Evolutionary conservation across 2,113 vertebrate genomes (phyloP).

Genomic region (Pseudorasbora parva): DNA sequence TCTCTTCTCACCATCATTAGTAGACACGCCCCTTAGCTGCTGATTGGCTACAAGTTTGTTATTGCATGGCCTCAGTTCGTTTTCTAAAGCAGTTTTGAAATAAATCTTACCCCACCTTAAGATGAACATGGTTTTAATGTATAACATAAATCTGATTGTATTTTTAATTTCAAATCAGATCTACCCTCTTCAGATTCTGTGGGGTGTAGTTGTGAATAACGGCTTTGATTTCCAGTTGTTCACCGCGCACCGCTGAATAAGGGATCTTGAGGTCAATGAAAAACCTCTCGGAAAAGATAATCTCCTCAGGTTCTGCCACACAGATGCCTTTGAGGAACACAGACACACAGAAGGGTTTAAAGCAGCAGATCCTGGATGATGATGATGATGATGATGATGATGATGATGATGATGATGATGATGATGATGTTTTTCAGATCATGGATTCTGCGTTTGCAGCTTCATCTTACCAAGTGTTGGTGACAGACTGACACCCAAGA

Average conservation of each 20-base stretch:
- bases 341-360: too few relatives aligned
- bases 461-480: constrained; percentile 64
- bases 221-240: constrained; percentile 84
- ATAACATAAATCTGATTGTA: not conserved
- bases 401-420: too few relatives aligned
- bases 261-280: constrained; percentile 65
- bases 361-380: too few relatives aligned
- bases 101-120: too few relatives aligned
- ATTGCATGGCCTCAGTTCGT: too few relatives aligned
- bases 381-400: too few relatives aligned
- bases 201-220: constrained; percentile 78
- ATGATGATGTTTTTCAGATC: too few relatives aligned
- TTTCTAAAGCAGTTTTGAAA: too few relatives aligned
- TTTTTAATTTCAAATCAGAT: not conserved
- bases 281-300: constrained; percentile 48
- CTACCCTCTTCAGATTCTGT: constrained; percentile 66
- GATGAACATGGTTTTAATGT: not conserved
- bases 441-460: not conserved
- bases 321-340: constrained; percentile 72
- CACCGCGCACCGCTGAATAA: constrained; percentile 82
- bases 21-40: too few relatives aligned
- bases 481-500: constrained; percentile 80
- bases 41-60: too few relatives aligned
- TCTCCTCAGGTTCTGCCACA: constrained; percentile 79
- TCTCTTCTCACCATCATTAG: too few relatives aligned